Evolutionary conservation across 2,113 vertebrate genomes (phyloP).

Genomic region (Sturnira hondurensis): DNA sequence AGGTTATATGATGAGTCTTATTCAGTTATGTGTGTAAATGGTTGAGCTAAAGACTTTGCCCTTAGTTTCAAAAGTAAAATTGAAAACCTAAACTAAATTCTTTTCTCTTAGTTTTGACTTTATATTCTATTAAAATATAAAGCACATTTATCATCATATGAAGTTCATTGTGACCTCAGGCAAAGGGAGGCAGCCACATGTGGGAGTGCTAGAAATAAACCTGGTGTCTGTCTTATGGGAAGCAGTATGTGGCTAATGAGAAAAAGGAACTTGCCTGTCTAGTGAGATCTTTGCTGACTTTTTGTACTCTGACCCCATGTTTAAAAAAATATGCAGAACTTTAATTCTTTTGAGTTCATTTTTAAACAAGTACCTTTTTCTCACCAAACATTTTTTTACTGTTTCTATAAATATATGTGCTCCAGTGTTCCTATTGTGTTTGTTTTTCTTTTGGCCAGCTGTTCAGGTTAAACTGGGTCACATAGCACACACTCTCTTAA

Average conservation of each 20-base stretch:
- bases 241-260: background rate
- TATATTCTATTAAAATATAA: constrained; percentile 32
- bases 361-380: constrained; percentile 42
- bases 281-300: constrained; percentile 35
- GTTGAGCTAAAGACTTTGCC: background rate
- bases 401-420: constrained; percentile 63
- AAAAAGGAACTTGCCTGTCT: constrained; percentile 56
- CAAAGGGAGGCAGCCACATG: constrained; percentile 12
- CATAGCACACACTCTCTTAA: constrained; percentile 5
- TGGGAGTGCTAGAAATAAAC: constrained; percentile 46
- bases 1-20: background rate
- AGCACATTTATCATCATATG: constrained; percentile 28
- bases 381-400: constrained; percentile 31
- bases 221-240: constrained; percentile 7
- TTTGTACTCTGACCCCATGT: constrained; percentile 60
- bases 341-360: constrained; percentile 60
- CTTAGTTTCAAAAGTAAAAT: background rate
- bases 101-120: constrained; percentile 7
- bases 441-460: constrained; percentile 53
- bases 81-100: background rate
- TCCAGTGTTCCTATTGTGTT: constrained; percentile 14
- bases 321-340: constrained; percentile 48
- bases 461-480: constrained; percentile 56
- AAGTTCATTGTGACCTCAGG: constrained; percentile 13
- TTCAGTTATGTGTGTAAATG: background rate